phyloP scores from a whole-genome alignment of 2,797 vertebrate species.

The Gymnoscopelus microlampas region DNA sequence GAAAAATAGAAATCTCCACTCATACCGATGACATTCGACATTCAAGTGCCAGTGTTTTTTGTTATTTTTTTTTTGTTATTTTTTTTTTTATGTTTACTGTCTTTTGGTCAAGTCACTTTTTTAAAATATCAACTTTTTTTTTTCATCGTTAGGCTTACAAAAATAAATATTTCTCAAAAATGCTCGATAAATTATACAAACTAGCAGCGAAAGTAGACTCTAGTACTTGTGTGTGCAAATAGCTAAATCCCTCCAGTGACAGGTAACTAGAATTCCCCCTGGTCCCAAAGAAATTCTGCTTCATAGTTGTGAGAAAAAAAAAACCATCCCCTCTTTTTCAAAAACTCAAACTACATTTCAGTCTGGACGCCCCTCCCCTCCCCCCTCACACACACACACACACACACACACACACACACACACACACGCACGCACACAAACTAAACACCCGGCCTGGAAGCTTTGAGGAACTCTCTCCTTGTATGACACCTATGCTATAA shows the following conservation, averaged over 20 bases:
- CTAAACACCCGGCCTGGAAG: slow-evolving; percentile 1
- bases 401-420: slow-evolving; percentile 1
- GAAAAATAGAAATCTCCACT: slow-evolving; percentile 98
- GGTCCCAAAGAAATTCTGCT: slow-evolving; percentile 90
- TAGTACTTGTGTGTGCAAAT: slow-evolving; percentile 96
- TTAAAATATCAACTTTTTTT: slow-evolving; percentile 88
- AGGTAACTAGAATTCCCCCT: slow-evolving; percentile 87
- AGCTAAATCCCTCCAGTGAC: slow-evolving; percentile 90
- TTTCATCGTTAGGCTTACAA: slow-evolving; percentile 95
- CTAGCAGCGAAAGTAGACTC: slow-evolving; percentile 97
- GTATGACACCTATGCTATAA: slow-evolving; percentile 7
- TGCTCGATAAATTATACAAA: slow-evolving; percentile 99
- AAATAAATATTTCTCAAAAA: slow-evolving; percentile 99
- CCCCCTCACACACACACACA: slow-evolving; percentile 40
- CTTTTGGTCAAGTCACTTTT: slow-evolving; percentile 97
- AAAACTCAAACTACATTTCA: too few species aligned
- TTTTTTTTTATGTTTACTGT: slow-evolving; percentile 85
- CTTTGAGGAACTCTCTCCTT: slow-evolving; percentile 37
- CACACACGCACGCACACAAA: neutral
- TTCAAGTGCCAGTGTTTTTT: slow-evolving; percentile 95
- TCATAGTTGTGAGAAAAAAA: slow-evolving; percentile 83
- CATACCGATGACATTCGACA: slow-evolving; percentile 98
- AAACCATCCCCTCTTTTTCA: too few species aligned
- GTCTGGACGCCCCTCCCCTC: slow-evolving; percentile 62
- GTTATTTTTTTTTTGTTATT: slow-evolving; percentile 57